Evolutionary conservation across 1,140 invertebrate species (phyloP).

Genomic region (Scaptomyza graminum): DNA sequence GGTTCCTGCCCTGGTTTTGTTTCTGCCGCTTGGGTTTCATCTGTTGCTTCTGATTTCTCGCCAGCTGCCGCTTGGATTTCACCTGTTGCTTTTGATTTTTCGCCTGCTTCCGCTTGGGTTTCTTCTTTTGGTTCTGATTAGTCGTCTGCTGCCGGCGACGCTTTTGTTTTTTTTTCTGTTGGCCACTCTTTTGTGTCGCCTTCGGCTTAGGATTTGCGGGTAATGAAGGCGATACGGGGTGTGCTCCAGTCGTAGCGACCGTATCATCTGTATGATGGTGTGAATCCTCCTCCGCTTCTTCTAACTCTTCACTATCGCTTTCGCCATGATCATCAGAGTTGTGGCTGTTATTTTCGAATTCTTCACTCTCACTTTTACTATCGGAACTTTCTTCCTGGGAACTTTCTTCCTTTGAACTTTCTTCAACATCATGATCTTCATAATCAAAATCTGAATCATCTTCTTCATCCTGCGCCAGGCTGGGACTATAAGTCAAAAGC

Average conservation of each 20-base stretch:
- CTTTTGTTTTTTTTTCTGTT: too few relatives aligned
- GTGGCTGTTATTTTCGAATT: neutral
- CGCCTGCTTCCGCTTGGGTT: neutral
- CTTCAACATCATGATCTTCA: neutral
- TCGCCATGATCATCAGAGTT: neutral
- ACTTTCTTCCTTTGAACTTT: too few relatives aligned
- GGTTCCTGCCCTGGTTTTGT: neutral
- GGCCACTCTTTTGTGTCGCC: too few relatives aligned
- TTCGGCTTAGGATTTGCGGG: too few relatives aligned
- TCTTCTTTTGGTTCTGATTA: neutral
- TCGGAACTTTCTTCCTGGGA: neutral
- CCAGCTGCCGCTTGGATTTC: neutral
- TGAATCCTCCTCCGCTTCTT: neutral
- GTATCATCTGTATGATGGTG: neutral
- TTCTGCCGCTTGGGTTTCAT: neutral
- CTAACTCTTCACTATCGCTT: neutral
- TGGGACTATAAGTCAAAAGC: conserved; percentile 11
- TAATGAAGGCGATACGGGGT: too few relatives aligned
- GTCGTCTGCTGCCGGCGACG: neutral
- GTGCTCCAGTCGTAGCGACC: neutral
- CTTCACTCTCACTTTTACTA: neutral
- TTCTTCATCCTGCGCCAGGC: neutral
- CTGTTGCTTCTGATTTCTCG: neutral
- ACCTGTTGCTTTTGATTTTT: neutral
- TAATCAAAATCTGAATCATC: neutral